Conservation (phyloP, 1,140 invertebrate species). For the Belonocnema kinseyi region DNA sequence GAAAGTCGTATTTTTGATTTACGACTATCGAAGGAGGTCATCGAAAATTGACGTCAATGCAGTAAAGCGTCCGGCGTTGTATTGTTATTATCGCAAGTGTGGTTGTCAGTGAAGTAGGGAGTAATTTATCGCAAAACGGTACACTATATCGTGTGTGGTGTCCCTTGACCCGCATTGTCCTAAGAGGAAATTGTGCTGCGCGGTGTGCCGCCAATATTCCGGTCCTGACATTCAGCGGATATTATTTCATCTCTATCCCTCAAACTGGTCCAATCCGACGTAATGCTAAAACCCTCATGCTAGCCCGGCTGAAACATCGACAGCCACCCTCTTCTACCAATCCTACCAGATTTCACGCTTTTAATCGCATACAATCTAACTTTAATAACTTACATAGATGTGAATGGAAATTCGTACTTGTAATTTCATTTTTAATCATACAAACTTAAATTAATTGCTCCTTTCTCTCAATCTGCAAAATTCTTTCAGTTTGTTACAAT, state of each 20-base stretch:
- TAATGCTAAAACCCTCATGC: not conserved
- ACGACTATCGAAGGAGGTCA: not conserved
- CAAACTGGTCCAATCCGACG: slow-evolving; percentile 27
- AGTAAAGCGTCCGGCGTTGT: not conserved
- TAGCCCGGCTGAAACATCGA: not conserved
- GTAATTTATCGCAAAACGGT: slow-evolving; percentile 53
- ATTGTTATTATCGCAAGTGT: slow-evolving; percentile 52
- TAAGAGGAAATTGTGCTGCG: slow-evolving; percentile 58
- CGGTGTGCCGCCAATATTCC: slow-evolving; percentile 57
- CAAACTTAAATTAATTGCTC: too few species aligned
- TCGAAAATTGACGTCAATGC: slow-evolving; percentile 2
- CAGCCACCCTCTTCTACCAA: not conserved
- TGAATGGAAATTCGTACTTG: too few species aligned
- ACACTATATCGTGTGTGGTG: slow-evolving; percentile 50
- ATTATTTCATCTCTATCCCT: slow-evolving; percentile 59
- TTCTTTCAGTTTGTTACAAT: too few species aligned
- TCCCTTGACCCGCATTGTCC: slow-evolving; percentile 53
- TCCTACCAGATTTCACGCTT: not conserved
- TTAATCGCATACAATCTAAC: not conserved
- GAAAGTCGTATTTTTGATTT: not conserved
- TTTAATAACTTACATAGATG: not conserved
- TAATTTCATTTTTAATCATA: too few species aligned
- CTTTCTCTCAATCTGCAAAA: too few species aligned
- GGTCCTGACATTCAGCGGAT: slow-evolving; percentile 56
- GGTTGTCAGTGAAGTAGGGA: slow-evolving; percentile 48